These are phyloP conservation scores for Cephalotes varians DNA, from an alignment of 2,888 invertebrate genomes.

Conservation along the genomic window DNA sequence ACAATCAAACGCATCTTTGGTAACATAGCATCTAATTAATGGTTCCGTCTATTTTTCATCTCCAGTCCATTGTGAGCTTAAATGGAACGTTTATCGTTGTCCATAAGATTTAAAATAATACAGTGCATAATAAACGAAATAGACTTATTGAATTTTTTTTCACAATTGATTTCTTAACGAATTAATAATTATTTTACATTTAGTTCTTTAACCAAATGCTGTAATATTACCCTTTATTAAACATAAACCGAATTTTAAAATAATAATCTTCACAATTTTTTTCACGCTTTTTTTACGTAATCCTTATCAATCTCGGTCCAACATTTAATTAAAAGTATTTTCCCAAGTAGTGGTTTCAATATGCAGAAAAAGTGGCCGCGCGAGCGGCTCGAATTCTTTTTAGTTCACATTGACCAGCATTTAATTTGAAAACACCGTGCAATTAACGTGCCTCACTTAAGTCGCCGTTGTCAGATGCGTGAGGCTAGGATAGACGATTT, in stretches of 20 bases:
- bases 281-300: background rate
- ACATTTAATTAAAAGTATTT: conserved; percentile 40
- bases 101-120: background rate
- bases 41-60: conserved; percentile 72
- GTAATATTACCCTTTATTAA: background rate
- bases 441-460: conserved; percentile 76
- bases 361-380: conserved; percentile 1
- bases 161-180: background rate
- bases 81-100: background rate
- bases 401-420: conserved; percentile 63
- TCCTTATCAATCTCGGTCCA: background rate
- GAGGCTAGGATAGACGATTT: conserved; percentile 73
- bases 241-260: background rate
- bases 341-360: conserved; percentile 1
- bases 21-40: conserved; percentile 68
- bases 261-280: background rate
- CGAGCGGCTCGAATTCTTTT: conserved; percentile 53
- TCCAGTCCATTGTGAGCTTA: background rate
- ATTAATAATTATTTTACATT: background rate
- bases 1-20: conserved; percentile 69
- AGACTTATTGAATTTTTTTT: background rate
- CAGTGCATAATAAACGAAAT: background rate
- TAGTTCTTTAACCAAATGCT: background rate
- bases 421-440: conserved; percentile 69
- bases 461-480: conserved; percentile 68